These are phyloP conservation scores for Apostichopus californicus DNA, from an alignment of 35 echinoderm and acorn worm genomes.

Conservation along the genomic window DNA sequence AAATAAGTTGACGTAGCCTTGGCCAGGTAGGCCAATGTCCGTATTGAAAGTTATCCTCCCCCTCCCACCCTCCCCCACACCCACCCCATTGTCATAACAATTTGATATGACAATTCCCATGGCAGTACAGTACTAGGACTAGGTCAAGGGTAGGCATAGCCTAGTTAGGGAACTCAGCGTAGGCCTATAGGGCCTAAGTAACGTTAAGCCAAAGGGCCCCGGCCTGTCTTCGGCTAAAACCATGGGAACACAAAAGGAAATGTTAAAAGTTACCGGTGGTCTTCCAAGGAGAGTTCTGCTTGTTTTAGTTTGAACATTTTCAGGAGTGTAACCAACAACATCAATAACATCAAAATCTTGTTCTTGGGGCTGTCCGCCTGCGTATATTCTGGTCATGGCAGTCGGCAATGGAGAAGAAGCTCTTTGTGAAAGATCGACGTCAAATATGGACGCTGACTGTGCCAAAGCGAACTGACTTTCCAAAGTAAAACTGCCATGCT, in stretches of 20 bases:
- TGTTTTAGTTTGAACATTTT: constrained; percentile 57
- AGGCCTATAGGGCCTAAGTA: too few relatives aligned
- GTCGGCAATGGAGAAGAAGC: neutral
- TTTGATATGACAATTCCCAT: too few relatives aligned
- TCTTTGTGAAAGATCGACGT: constrained; percentile 33
- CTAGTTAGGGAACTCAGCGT: too few relatives aligned
- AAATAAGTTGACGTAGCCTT: too few relatives aligned
- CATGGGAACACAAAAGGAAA: neutral
- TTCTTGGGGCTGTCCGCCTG: constrained; percentile 16
- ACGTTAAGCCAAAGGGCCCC: too few relatives aligned
- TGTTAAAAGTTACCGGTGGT: constrained; percentile 65
- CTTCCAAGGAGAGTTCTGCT: constrained; percentile 72
- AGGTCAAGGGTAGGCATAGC: too few relatives aligned
- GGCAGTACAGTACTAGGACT: too few relatives aligned
- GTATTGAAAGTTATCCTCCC: too few relatives aligned
- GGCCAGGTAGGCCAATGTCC: too few relatives aligned
- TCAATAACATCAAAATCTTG: constrained; percentile 78
- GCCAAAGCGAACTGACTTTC: constrained; percentile 52
- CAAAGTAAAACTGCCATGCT: constrained; percentile 47
- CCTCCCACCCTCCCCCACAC: too few relatives aligned
- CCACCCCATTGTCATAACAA: too few relatives aligned
- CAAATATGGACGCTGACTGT: constrained; percentile 36
- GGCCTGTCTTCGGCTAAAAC: too few relatives aligned
- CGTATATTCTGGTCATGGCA: constrained; percentile 45
- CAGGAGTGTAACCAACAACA: constrained; percentile 90